Evolutionary conservation across 2,113 vertebrate species (phyloP), one percentile per base, ranked within the genome.

Genomic region (Phaethornis superciliosus): DNA sequence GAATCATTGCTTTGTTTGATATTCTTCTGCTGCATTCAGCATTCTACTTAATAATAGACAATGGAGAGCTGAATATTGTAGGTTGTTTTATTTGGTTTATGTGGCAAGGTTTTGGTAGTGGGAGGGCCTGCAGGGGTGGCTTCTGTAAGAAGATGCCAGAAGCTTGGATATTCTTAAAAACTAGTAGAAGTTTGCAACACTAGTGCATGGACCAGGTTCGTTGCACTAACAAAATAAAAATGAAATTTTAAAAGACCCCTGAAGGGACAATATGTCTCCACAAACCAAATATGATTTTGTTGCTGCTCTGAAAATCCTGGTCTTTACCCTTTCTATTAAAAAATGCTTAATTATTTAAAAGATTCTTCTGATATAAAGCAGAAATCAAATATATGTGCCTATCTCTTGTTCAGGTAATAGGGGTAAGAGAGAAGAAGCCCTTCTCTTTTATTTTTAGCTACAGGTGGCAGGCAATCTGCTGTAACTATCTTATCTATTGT

Each of bases 1-100:
- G 94, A 96, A 91, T 95, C 93, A 85, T 63, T 95, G 71, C 35
- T 95, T 91, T 60, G 37, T 90, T 87, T 85, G 33, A 80, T 77
- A 83, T 68, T 92, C 42, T 91, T 78, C 42, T 90, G 86, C 90
- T 40, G 65, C 30, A 33, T 64, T 93, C 92, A 95, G 90, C 86
- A 79, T 79, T 94, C 81, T 96, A 16, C n/a, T 94, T 87, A 85
- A 75, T 90, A 95, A 93, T 21, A 80, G 88, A 49, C 60, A 85
- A 35, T 1, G 0, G 55, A 70, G 56, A 84, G 46, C 27, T 81
- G 69, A 84, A 40, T 81, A 46, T 10, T 47, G 44, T 69, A 85
- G 78, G 46, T 23, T 81, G 28, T 60, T 78, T 7, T n/a, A 8
- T 4, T 65, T 11, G 40, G 32, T 60, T 92, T 81, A 56, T 0